Percentiles rank a stretch among this genome's conserved stretches.
Conservation (phyloP, 2,797 vertebrate genomes). For the Epinephelus malabaricus region DNA sequence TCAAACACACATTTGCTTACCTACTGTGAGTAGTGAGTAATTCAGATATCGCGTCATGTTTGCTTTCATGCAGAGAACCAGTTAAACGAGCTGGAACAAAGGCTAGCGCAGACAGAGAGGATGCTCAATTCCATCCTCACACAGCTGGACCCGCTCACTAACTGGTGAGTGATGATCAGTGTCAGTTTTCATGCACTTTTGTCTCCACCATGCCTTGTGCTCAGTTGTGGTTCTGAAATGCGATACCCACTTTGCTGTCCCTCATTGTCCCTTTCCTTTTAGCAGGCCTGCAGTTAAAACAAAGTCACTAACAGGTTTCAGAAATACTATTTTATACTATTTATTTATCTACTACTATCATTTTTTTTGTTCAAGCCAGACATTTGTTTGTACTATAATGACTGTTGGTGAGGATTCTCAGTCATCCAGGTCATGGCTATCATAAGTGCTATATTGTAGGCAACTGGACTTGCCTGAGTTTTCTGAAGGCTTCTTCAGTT, state of each 20-base stretch:
- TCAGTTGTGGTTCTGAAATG: conserved; percentile 1
- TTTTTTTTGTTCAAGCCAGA: not conserved
- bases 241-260: not conserved
- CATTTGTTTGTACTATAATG: no score
- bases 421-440: no score
- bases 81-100: conserved; percentile 91
- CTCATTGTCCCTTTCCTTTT: not conserved
- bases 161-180: conserved; percentile 85
- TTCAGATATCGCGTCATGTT: not conserved
- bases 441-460: no score
- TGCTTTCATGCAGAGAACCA: conserved; percentile 86
- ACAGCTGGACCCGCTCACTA: conserved; percentile 93
- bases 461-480: no score
- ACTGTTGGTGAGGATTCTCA: no score
- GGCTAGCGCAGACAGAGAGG: conserved; percentile 91
- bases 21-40: not conserved
- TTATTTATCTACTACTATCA: not conserved
- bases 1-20: conserved; percentile 30
- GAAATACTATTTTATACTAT: not conserved
- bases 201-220: not conserved
- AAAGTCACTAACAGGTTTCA: not conserved
- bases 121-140: conserved; percentile 94
- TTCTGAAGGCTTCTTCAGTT: no score
- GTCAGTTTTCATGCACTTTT: not conserved
- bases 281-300: no score